Evolutionary conservation across 92 coral and sea anemone genomes (phyloP), one percentile per base, ranked within the genome.

Genomic region (Metridium senile): DNA sequence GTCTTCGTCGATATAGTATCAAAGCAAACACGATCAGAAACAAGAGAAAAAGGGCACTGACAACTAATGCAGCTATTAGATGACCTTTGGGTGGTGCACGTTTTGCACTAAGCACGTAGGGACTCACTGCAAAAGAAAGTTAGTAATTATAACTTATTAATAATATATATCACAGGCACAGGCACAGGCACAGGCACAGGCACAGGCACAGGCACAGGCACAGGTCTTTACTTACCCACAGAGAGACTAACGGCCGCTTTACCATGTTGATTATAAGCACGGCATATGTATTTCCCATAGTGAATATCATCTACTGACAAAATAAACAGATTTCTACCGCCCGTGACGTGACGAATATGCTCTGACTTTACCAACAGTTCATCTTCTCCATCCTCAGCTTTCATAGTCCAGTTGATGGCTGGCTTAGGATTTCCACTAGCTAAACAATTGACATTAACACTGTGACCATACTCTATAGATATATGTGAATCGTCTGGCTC

Each of bases 341-440:
- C 57, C 22, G 62, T 62, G 10, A 68, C 78, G 26, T 11, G 11
- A 35, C 27, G 53, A 16, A 78, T 30, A 70, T 74, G 46, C 35
- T 75, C 28, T 6, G 49, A 26, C 45, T 71, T 67, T 66, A 85
- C 82, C 7, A 87, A 87, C 21, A 35, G 30, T 28, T 54, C n/a
- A 9, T 71, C 57, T 9, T 28, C 21, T 7, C 78, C 89, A 4
- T 81, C 72, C 0, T 9, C 58, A 1, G 85, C 65, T 72, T 79
- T 77, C 62, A 52, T 75, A 33, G 83, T 65, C 93, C 93, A 91
- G 68, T 59, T 82, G 19, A 91, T 81, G 0, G 75, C 66, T 18
- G 97, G 97, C 20, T 34, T 32, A 30, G 97, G 97, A 68, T 91
- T 91, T 2, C 97, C 97, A 0, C 69, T 74, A n/a, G 87, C 97